Conservation (phyloP, 2,113 vertebrate species). For the Saguinus midas region DNA sequence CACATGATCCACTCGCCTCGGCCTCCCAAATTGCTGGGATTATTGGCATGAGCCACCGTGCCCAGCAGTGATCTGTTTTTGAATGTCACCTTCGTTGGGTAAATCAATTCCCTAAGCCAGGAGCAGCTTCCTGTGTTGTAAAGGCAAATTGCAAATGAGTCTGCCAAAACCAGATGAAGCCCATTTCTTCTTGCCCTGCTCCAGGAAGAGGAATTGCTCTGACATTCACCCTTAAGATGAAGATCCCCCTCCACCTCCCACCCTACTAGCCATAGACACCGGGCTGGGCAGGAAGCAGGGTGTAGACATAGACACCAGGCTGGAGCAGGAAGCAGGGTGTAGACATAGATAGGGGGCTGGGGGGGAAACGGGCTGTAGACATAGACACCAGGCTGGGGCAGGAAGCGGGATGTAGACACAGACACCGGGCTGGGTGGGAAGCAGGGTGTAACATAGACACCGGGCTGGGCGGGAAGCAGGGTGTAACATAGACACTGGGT, state of each 20-base stretch:
- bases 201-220: not conserved
- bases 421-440: not conserved
- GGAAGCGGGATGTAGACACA: not conserved
- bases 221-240: accelerated
- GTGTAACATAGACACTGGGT: not conserved
- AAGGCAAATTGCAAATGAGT: not conserved
- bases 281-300: accelerated
- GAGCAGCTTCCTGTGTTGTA: not conserved
- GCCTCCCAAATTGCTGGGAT: no score
- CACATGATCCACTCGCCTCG: no score
- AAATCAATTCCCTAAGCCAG: not conserved
- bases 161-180: not conserved
- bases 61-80: not conserved
- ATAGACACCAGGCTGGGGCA: not conserved
- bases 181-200: not conserved
- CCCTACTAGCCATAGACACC: accelerated
- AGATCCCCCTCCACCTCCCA: not conserved
- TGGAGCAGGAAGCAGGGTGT: not conserved
- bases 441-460: no score
- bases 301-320: not conserved
- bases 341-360: not conserved
- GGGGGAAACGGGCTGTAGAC: not conserved
- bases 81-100: not conserved
- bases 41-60: no score
- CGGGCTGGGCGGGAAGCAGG: not conserved